Evolutionary conservation across 2,797 vertebrate species (phyloP).

Genomic region (Eulemur albifrons): DNA sequence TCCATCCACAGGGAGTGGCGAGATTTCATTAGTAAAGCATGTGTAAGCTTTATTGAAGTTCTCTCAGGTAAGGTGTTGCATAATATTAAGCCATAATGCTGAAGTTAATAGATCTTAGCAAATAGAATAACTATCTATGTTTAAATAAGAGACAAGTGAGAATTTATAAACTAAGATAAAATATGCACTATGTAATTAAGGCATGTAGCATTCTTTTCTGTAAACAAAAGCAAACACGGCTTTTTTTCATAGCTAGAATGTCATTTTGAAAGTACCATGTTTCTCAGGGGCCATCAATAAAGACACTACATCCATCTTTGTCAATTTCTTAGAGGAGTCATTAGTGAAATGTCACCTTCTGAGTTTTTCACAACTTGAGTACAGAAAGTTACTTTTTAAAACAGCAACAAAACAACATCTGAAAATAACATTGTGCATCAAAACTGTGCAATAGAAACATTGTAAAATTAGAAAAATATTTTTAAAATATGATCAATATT

Average conservation of each 20-base stretch:
- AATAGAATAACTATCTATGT: constrained; percentile 37
- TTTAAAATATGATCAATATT: not conserved
- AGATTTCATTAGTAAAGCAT: not conserved
- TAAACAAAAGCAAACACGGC: constrained; percentile 58
- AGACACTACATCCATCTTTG: constrained; percentile 82
- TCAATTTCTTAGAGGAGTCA: constrained; percentile 80
- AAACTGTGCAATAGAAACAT: not conserved
- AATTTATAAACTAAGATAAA: constrained; percentile 66
- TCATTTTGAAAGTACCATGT: constrained; percentile 71
- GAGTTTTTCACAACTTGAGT: constrained; percentile 71
- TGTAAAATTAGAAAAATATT: not conserved
- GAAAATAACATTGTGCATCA: constrained; percentile 22
- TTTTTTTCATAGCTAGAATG: constrained; percentile 58
- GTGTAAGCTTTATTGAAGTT: not conserved
- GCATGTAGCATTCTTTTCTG: constrained; percentile 21
- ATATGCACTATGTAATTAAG: constrained; percentile 32
- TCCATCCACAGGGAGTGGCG: not conserved
- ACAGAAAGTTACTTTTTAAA: constrained; percentile 72
- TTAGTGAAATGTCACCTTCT: constrained; percentile 87
- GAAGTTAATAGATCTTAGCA: constrained; percentile 41
- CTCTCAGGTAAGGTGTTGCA: not conserved
- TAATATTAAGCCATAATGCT: constrained; percentile 19
- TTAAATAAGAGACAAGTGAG: constrained; percentile 51
- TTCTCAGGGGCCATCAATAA: constrained; percentile 77
- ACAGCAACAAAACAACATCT: constrained; percentile 71